Percentiles rank a stretch among this genome's conserved stretches.
Evolutionary conservation across 2,888 invertebrate species (phyloP).

Genomic region (Agrotis puta): DNA sequence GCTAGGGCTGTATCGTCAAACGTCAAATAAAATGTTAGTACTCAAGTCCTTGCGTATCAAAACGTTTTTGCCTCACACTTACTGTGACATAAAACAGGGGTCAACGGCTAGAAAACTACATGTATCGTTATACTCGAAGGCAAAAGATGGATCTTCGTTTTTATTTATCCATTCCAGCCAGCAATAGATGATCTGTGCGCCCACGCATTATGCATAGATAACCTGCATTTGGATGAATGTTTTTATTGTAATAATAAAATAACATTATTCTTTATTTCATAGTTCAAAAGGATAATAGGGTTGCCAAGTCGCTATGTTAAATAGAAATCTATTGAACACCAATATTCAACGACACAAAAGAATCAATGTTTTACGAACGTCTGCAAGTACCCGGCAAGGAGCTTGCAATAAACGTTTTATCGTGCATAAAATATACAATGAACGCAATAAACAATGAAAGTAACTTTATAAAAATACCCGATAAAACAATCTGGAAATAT

Average conservation of each 20-base stretch:
- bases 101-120: constrained; percentile 49
- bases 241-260: constrained; percentile 20
- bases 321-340: constrained; percentile 12
- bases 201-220: constrained; percentile 49
- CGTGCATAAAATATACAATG: constrained; percentile 63
- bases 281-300: not conserved
- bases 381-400: constrained; percentile 46
- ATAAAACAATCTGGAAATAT: constrained; percentile 49
- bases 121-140: constrained; percentile 36
- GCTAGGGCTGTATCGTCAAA: constrained; percentile 14
- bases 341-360: constrained; percentile 48
- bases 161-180: constrained; percentile 25
- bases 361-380: constrained; percentile 56
- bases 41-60: constrained; percentile 19
- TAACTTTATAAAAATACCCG: constrained; percentile 52
- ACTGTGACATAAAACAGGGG: constrained; percentile 24
- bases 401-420: constrained; percentile 62
- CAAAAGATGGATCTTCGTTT: constrained; percentile 33
- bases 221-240: constrained; percentile 13
- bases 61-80: constrained; percentile 31
- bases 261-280: not conserved
- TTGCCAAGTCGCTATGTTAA: not conserved
- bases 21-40: constrained; percentile 25
- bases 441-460: constrained; percentile 58
- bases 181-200: constrained; percentile 28